Percentiles rank a stretch among this genome's conserved stretches.
Evolutionary conservation across 1,140 invertebrate genomes (phyloP).

Genomic region (Neomicropteryx cornuta): DNA sequence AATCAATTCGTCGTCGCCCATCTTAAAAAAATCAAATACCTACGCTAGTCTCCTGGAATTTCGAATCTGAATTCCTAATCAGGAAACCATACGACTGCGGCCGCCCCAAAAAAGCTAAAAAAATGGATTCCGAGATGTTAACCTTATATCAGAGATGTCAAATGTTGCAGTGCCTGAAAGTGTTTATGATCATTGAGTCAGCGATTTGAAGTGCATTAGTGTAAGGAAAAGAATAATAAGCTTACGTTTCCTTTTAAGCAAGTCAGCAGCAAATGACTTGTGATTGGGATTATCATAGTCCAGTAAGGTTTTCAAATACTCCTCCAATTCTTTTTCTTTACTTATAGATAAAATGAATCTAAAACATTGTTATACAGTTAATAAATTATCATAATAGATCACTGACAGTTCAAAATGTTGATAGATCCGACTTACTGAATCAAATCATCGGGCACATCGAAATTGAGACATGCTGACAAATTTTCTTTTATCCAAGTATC

Average conservation of each 20-base stretch:
- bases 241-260: constrained; percentile 42
- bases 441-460: constrained; percentile 51
- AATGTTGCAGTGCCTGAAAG: constrained; percentile 14
- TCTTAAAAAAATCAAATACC: too few relatives aligned
- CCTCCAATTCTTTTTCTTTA: constrained; percentile 53
- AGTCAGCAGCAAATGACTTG: constrained; percentile 48
- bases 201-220: constrained; percentile 5
- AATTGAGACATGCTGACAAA: constrained; percentile 46
- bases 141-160: constrained; percentile 16
- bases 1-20: too few relatives aligned
- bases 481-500: constrained; percentile 44
- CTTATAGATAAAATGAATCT: constrained; percentile 53
- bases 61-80: too few relatives aligned
- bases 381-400: constrained; percentile 6
- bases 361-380: too few relatives aligned
- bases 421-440: constrained; percentile 38
- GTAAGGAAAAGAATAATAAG: constrained; percentile 15
- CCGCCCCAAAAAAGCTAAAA: background rate
- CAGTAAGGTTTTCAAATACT: constrained; percentile 56
- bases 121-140: constrained; percentile 6
- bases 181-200: constrained; percentile 7
- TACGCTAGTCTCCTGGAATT: too few relatives aligned
- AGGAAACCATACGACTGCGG: background rate
- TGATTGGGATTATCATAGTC: constrained; percentile 51
- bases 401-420: background rate